These are phyloP conservation scores for Ooceraea biroi DNA, from an alignment of 1,140 invertebrate species.

Conservation along the genomic window DNA sequence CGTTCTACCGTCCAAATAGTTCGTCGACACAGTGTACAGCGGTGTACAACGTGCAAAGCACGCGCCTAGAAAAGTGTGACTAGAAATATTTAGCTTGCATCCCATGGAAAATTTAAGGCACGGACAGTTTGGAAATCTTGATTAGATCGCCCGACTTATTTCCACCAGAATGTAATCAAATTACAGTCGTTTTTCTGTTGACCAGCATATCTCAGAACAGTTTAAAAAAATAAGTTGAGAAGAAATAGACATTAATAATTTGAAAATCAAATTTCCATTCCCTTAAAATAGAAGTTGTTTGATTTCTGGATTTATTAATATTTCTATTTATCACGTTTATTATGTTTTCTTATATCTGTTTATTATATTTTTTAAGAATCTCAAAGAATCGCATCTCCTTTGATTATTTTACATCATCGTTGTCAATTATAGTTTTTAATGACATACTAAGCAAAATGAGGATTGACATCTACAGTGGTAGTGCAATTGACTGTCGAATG, in stretches of 20 bases:
- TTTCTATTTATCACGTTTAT: too few relatives aligned
- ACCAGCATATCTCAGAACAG: background rate
- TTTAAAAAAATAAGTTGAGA: too few relatives aligned
- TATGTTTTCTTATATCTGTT: too few relatives aligned
- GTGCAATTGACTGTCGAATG: background rate
- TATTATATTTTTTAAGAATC: too few relatives aligned
- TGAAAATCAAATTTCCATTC: too few relatives aligned
- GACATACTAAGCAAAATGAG: too few relatives aligned
- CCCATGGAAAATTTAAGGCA: background rate
- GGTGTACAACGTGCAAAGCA: conserved; percentile 16
- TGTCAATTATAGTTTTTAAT: too few relatives aligned
- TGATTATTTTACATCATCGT: too few relatives aligned
- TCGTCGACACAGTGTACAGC: background rate
- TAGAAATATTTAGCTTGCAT: background rate
- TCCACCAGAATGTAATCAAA: background rate
- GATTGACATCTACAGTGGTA: too few relatives aligned
- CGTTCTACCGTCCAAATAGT: conserved; percentile 20
- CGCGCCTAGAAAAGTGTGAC: conserved; percentile 16
- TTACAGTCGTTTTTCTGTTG: background rate
- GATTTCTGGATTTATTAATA: too few relatives aligned
- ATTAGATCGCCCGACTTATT: background rate
- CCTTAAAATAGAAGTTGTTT: too few relatives aligned
- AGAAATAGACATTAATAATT: too few relatives aligned
- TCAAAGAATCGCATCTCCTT: background rate
- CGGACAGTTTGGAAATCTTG: background rate